phyloP scores from a whole-genome alignment of 2,797 vertebrate genomes.

The Tachyglossus aculeatus region DNA sequence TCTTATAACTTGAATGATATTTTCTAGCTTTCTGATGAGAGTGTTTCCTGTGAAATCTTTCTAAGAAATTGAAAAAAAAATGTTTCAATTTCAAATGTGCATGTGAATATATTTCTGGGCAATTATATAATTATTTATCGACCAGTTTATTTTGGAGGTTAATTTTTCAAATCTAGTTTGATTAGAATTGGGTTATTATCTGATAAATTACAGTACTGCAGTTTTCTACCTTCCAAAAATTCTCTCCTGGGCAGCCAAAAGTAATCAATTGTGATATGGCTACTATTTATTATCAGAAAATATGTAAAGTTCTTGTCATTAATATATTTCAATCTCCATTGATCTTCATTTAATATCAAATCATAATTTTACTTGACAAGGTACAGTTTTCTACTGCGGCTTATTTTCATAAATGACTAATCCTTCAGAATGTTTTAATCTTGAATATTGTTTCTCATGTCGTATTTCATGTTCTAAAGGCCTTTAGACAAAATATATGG shows the following conservation, averaged over 20 bases:
- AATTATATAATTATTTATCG: constrained; percentile 42
- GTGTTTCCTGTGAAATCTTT: not conserved
- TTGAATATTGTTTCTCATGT: constrained; percentile 21
- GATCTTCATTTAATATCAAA: constrained; percentile 21
- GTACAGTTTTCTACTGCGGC: constrained; percentile 29
- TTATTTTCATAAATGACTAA: constrained; percentile 56
- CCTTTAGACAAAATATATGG: constrained; percentile 28
- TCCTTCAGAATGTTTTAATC: constrained; percentile 5
- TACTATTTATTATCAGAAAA: constrained; percentile 42
- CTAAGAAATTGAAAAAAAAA: not conserved
- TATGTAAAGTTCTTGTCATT: constrained; percentile 53
- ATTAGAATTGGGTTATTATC: constrained; percentile 28
- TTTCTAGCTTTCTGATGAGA: not conserved
- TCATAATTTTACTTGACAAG: constrained; percentile 43
- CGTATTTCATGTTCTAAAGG: constrained; percentile 36
- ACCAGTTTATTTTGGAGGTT: constrained; percentile 11
- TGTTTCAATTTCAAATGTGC: constrained; percentile 28
- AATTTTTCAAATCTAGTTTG: constrained; percentile 39
- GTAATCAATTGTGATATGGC: constrained; percentile 41
- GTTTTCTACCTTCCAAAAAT: constrained; percentile 28
- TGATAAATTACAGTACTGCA: constrained; percentile 42
- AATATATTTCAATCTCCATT: constrained; percentile 31
- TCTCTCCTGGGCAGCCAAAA: constrained; percentile 27
- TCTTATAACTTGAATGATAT: too few relatives aligned
- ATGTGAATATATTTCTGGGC: constrained; percentile 7